These are phyloP conservation scores for Himantopus leucocephalus DNA, from an alignment of 2,113 vertebrate genomes.

Conservation along the genomic window DNA sequence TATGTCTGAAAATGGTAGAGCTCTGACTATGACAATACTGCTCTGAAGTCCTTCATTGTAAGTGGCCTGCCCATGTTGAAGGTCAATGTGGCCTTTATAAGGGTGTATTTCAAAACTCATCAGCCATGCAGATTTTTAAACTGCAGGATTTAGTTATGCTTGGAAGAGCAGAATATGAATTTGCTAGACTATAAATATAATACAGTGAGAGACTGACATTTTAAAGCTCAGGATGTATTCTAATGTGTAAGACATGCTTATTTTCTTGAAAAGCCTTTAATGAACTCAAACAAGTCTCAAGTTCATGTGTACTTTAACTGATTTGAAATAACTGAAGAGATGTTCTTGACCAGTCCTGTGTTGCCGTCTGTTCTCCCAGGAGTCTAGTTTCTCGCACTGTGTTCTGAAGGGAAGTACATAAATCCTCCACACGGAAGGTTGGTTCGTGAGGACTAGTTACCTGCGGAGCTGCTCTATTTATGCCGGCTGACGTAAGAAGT, in stretches of 20 bases:
- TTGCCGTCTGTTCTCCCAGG: not conserved
- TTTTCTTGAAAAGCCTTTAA: not conserved
- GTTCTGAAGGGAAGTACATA: not conserved
- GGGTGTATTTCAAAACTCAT: not conserved
- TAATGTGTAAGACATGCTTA: not conserved
- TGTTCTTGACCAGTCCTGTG: not conserved
- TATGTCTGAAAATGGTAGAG: not conserved
- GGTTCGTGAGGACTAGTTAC: not conserved
- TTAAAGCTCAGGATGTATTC: not conserved
- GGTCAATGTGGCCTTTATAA: not conserved
- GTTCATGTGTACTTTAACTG: not conserved
- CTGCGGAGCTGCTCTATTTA: not conserved
- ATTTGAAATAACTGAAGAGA: not conserved
- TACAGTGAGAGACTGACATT: not conserved
- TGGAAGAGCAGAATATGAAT: not conserved
- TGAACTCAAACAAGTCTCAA: not conserved
- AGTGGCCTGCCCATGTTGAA: not conserved
- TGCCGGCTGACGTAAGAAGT: not conserved
- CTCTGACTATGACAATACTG: not conserved
- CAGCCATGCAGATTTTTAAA: not conserved
- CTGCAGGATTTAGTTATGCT: not conserved
- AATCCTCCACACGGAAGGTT: not conserved
- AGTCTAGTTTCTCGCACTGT: not conserved
- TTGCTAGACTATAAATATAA: not conserved
- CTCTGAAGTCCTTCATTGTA: not conserved